phyloP scores from a whole-genome alignment of 2,113 vertebrate genomes.

The Petaurus breviceps region DNA sequence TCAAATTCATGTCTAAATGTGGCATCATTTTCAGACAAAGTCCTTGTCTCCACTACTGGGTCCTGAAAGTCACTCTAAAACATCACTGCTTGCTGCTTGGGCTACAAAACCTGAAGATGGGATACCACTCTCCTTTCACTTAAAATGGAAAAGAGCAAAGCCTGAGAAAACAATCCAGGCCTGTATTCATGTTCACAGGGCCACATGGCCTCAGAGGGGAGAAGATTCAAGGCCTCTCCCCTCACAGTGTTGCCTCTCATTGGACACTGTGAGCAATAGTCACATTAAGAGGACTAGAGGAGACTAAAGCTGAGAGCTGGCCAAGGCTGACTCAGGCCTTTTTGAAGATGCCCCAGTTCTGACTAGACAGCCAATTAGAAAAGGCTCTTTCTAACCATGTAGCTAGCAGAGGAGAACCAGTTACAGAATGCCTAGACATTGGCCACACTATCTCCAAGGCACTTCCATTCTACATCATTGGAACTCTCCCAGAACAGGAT shows the following conservation, averaged over 20 bases:
- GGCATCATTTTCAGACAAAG: neutral
- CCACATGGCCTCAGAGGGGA: neutral
- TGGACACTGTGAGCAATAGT: neutral
- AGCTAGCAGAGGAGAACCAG: neutral
- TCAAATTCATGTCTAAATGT: neutral
- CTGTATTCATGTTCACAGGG: neutral
- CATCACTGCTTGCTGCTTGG: neutral
- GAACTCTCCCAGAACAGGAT: neutral
- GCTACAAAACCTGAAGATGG: neutral
- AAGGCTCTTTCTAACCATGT: neutral
- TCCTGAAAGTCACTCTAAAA: neutral
- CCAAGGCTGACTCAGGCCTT: neutral
- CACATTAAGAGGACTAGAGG: neutral
- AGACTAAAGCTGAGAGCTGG: neutral
- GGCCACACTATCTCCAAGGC: neutral
- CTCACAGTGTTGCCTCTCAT: neutral
- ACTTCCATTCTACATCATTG: neutral
- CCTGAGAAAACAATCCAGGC: neutral
- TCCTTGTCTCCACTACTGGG: neutral
- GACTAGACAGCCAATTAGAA: neutral
- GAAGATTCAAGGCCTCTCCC: neutral
- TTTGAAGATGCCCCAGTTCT: neutral
- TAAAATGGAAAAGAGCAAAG: neutral
- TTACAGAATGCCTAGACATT: neutral
- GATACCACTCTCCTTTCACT: neutral